A percentile compares a stretch with the other conserved stretches of the same genome.
These are phyloP conservation scores for Barypeithes pellucidus DNA, from an alignment of 2,888 invertebrate species.

Conservation along the genomic window DNA sequence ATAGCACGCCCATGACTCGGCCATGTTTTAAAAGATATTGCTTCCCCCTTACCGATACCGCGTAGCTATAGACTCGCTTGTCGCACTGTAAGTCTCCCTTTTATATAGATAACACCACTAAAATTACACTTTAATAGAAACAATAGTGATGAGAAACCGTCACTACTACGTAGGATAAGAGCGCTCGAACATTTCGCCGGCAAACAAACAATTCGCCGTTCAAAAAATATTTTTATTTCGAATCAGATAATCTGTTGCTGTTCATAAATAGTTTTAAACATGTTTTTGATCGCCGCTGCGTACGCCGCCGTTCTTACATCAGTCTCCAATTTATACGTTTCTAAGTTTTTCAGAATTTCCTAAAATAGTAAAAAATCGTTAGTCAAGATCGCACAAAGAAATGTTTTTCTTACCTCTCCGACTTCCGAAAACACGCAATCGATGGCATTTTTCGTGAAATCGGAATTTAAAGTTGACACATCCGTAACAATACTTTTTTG, in stretches of 20 bases:
- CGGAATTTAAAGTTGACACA: constrained; percentile 26
- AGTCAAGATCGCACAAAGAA: no score
- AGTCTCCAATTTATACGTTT: constrained; percentile 60
- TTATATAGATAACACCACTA: no score
- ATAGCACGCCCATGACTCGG: no score
- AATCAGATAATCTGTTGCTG: constrained; percentile 23
- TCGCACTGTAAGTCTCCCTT: no score
- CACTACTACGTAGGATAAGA: no score
- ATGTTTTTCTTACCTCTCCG: constrained; percentile 33
- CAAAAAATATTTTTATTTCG: neutral
- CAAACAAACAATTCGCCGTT: no score
- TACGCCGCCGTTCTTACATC: constrained; percentile 66
- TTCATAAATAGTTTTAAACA: constrained; percentile 56
- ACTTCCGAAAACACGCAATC: constrained; percentile 35
- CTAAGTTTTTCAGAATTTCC: constrained; percentile 61
- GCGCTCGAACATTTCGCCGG: no score
- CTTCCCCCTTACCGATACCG: no score
- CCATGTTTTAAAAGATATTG: no score
- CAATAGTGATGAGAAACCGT: no score
- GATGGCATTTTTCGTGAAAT: constrained; percentile 36
- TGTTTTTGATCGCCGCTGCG: constrained; percentile 63
- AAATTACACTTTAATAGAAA: no score
- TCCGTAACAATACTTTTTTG: constrained; percentile 11
- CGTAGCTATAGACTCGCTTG: no score
- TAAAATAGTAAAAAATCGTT: constrained; percentile 56